Evolutionary conservation across 2,888 invertebrate genomes (phyloP).

Genomic region (Mechanitis mazaeus): DNA sequence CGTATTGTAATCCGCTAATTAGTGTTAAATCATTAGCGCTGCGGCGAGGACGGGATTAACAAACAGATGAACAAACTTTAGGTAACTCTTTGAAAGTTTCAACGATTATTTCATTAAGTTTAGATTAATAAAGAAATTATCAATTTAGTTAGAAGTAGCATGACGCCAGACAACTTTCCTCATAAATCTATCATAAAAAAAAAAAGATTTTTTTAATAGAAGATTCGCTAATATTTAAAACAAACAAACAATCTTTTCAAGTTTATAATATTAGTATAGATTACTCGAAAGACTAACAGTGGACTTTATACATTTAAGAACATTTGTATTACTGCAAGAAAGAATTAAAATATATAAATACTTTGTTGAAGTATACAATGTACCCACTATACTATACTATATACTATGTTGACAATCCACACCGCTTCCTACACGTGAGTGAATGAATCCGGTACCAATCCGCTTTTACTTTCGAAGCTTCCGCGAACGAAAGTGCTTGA

Average conservation of each 20-base stretch:
- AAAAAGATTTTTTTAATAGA: too few species aligned
- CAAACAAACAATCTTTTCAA: too few species aligned
- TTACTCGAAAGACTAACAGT: too few species aligned
- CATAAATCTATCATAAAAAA: too few species aligned
- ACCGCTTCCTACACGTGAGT: conserved; percentile 32
- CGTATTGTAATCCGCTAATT: conserved; percentile 44
- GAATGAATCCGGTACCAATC: conserved; percentile 56
- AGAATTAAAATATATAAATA: not conserved
- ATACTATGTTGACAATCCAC: conserved; percentile 22
- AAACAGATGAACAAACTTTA: not conserved
- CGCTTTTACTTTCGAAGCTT: conserved; percentile 72
- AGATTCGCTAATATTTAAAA: too few species aligned
- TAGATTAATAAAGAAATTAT: too few species aligned
- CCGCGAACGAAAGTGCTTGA: conserved; percentile 67
- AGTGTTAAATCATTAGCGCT: conserved; percentile 32
- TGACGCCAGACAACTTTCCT: too few species aligned
- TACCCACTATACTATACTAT: not conserved
- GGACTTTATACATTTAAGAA: not conserved
- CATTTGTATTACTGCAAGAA: too few species aligned
- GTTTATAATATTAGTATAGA: too few species aligned
- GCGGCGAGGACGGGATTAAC: conserved; percentile 18
- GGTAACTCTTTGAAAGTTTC: not conserved
- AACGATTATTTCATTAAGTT: not conserved
- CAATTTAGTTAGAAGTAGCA: too few species aligned
- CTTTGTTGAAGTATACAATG: conserved; percentile 18